Evolutionary conservation across 2,113 vertebrate species (phyloP), one percentile per base, ranked within the genome.

Genomic region (Copsychus sechellarum): DNA sequence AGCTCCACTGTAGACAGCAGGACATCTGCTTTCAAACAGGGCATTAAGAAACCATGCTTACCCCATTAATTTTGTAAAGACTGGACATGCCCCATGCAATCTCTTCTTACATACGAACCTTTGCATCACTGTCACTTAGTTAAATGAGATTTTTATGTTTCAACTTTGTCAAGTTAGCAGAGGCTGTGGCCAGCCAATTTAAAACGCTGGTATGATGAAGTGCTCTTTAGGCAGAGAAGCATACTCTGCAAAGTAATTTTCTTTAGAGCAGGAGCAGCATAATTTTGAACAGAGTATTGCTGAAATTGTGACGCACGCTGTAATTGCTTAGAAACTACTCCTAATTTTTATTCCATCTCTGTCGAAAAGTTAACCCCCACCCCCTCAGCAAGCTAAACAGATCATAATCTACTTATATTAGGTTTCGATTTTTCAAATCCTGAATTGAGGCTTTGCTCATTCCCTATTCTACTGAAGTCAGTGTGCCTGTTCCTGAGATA

Each of bases 221-320:
- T 66, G 43, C 51, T 86, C 67, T 78, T 58, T 60, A 25, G 74
- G 69, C 91, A 92, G 65, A 86, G 65, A 73, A 88, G 76, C 70
- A 82, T n/a, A 31, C 54, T 45, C 81, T 72, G 73, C 81, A 91
- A 89, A 95, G 48, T n/a, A 50, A 93, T 90, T 86, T 90, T 80
- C 51, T 67, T 84, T 60, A 74, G 40, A 78, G 78, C 57, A 57
- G 81, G 48, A 74, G 48, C 38, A 72, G 86, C 5, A 8, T 56
- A 58, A 88, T 91, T 93, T 91, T 54, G 82, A 93, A 67, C 18
- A 50, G 28, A 57, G 43, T 25, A 42, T n/a, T 81, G 76, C 64
- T 74, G 82, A 78, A 90, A 90, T 64, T 51, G 80, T 48, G 81
- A 91, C 58, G 58, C 8, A 1, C 0, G 0, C 62, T n/a, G 33